Evolutionary conservation across 2,888 invertebrate genomes (phyloP), one percentile per base, ranked within the genome.

Genomic region (Euplagia quadripunctaria): DNA sequence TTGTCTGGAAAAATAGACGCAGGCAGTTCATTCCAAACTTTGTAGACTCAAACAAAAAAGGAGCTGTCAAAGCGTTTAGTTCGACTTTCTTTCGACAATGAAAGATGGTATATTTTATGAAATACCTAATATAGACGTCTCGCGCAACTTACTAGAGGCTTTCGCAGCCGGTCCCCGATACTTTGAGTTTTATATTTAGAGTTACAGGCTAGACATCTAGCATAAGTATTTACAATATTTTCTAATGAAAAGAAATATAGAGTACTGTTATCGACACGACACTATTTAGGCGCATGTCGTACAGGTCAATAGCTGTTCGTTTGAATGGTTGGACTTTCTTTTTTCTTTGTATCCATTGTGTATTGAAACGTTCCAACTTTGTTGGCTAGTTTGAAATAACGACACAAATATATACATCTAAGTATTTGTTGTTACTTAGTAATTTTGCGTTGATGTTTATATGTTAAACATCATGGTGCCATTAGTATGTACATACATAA

Each of bases 301-400:
- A 73, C 66, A 76, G 43, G 71, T 77, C 73, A 83, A 86, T 82
- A 80, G 79, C 79, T 82, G 74, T 73, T 77, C 78, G 68, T 82
- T 78, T 73, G 65, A 78, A 82, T 72, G 75, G 75, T 64, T 67
- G 67, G 63, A 82, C 88, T 89, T 90, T 90, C 87, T 85, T 88
- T 87, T 88, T 80, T 79, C 79, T 84, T 85, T 80, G 75, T 81
- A 7, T 70, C 20, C 55, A 65, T 64, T 49, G 64, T 68, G 46
- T 68, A 51, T 43, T 71, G 77, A 72, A 76, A 75, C 75, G 76
- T 81, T 81, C 76, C 66, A 73, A 71, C 68, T 79, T 79, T 80
- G 71, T 79, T 80, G 71, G 58, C 69, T 69, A 46, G 46, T 14
- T 69, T 61, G 16, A 20, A 31, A 61, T 17, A 69, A 17, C 4